Conservation (phyloP, 2,888 invertebrate genomes). For the Stenurella melanura region DNA sequence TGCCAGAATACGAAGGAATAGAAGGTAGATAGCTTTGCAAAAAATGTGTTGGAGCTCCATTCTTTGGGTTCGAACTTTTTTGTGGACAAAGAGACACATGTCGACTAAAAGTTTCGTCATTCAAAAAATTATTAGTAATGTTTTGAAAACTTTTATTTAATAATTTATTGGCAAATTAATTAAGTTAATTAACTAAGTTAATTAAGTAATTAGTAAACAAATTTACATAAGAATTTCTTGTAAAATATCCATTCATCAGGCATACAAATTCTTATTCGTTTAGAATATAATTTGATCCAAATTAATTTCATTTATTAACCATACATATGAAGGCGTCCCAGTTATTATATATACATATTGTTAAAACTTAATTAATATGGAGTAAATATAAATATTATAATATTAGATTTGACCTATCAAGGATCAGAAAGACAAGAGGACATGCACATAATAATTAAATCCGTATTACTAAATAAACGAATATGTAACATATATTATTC, state of each 20-base stretch:
- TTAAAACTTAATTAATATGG: conserved; percentile 18
- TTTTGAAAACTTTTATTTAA: too few species aligned
- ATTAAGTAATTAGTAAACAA: too few species aligned
- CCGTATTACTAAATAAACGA: conserved; percentile 35
- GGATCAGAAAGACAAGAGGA: conserved; percentile 35
- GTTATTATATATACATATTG: conserved; percentile 15
- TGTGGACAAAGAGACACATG: too few species aligned
- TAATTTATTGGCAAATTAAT: too few species aligned
- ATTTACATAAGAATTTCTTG: too few species aligned
- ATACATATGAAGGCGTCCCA: neutral
- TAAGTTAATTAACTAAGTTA: too few species aligned
- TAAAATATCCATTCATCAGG: neutral
- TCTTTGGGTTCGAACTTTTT: too few species aligned
- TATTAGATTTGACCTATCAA: conserved; percentile 40
- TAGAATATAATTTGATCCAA: neutral
- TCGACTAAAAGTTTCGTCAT: too few species aligned
- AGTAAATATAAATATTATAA: neutral
- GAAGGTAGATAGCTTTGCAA: too few species aligned
- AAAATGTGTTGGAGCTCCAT: too few species aligned
- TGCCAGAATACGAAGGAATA: too few species aligned
- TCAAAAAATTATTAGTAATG: too few species aligned
- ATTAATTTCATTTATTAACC: neutral
- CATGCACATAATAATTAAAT: conserved; percentile 37
- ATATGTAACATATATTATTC: conserved; percentile 32
- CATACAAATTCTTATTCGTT: neutral